These are phyloP conservation scores for Seladonia tumulorum DNA, from an alignment of 2,888 invertebrate species.

Conservation along the genomic window DNA sequence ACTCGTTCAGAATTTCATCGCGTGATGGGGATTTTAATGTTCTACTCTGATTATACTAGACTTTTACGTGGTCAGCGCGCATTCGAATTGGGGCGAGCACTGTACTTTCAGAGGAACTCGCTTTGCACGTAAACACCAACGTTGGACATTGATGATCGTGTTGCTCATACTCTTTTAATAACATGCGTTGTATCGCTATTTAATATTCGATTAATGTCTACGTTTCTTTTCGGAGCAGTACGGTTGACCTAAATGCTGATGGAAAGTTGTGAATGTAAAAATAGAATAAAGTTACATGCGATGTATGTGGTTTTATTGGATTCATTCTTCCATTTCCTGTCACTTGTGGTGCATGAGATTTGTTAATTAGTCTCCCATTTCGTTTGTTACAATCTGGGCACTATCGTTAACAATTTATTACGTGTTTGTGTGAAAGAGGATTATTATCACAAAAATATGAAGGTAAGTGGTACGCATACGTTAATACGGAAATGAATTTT, in stretches of 20 bases:
- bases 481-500: not conserved
- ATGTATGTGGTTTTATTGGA: not conserved
- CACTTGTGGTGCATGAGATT: not conserved
- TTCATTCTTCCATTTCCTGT: not conserved
- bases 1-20: slow-evolving; percentile 48
- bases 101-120: not conserved
- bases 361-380: not conserved
- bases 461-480: not conserved
- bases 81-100: slow-evolving; percentile 2
- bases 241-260: not conserved
- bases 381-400: too few relatives aligned
- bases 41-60: slow-evolving; percentile 30
- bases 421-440: too few relatives aligned
- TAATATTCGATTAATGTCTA: not conserved
- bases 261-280: not conserved
- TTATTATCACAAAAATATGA: too few relatives aligned
- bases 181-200: not conserved
- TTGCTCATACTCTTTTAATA: not conserved
- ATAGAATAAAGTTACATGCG: not conserved
- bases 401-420: too few relatives aligned
- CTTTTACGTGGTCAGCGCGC: slow-evolving; percentile 16
- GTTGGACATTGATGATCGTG: not conserved
- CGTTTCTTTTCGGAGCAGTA: not conserved
- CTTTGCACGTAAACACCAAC: not conserved
- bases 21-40: slow-evolving; percentile 37